A percentile compares a stretch with the other conserved stretches of the same genome.
Evolutionary conservation across 2,113 vertebrate genomes (phyloP).

Genomic region (Datnioides undecimradiatus): DNA sequence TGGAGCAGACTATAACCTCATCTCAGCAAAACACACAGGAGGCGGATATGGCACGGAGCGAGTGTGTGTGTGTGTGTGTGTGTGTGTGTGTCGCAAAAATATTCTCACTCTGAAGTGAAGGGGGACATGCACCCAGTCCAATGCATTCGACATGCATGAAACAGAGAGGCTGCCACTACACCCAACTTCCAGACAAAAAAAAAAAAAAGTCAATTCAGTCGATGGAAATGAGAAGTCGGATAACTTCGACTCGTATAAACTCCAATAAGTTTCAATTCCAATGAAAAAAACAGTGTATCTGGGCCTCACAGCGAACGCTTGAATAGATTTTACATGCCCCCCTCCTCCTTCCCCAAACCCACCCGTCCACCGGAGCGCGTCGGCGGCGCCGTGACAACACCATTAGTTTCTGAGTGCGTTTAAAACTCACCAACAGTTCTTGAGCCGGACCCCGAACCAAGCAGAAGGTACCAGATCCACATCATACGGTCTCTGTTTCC

Average conservation of each 20-base stretch:
- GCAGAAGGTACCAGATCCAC: conserved; percentile 90
- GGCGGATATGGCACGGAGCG: conserved; percentile 21
- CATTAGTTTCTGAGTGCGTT: conserved; percentile 41
- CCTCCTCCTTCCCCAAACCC: conserved; percentile 2
- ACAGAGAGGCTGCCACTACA: neutral
- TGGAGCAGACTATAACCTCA: conserved; percentile 11
- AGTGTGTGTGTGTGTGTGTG: conserved; percentile 15
- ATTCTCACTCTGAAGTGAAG: conserved; percentile 23
- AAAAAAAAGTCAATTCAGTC: neutral
- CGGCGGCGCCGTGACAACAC: conserved; percentile 49
- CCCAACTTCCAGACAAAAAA: neutral
- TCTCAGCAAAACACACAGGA: conserved; percentile 28
- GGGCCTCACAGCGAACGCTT: neutral
- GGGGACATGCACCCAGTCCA: neutral
- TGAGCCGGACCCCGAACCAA: conserved; percentile 86
- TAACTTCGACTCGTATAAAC: neutral
- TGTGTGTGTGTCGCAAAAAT: conserved; percentile 8
- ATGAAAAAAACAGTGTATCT: neutral
- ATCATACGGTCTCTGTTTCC: conserved; percentile 76
- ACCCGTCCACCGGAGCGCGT: conserved; percentile 31
- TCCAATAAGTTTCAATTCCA: conserved; percentile 14
- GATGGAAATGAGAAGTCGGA: conserved; percentile 9
- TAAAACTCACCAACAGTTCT: conserved; percentile 86
- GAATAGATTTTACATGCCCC: conserved; percentile 11
- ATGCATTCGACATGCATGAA: conserved; percentile 3